Conservation (phyloP, 2,888 invertebrate species). For the Steinernema carpocapsae region DNA sequence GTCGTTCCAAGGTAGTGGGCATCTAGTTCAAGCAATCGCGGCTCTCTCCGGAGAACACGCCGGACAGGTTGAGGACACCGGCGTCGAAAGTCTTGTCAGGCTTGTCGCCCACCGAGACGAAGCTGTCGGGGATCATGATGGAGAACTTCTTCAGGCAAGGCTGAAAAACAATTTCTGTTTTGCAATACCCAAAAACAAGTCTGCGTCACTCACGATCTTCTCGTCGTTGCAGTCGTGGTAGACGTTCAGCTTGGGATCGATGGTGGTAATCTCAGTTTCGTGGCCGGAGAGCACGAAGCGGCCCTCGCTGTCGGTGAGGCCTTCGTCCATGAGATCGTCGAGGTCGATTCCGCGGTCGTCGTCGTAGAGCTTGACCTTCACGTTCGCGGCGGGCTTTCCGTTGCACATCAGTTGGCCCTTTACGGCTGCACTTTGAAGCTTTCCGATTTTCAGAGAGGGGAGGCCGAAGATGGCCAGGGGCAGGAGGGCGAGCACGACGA, state of each 20-base stretch:
- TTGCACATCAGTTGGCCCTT: slow-evolving; percentile 60
- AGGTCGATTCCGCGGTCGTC: slow-evolving; percentile 57
- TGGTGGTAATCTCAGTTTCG: slow-evolving; percentile 49
- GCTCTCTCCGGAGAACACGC: slow-evolving; percentile 59
- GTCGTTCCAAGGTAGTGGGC: too few relatives aligned
- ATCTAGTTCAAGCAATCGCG: slow-evolving; percentile 58
- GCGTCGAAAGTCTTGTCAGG: slow-evolving; percentile 61
- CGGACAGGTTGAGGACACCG: slow-evolving; percentile 60
- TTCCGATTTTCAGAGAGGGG: slow-evolving; percentile 51
- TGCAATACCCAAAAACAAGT: background rate
- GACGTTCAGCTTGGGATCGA: slow-evolving; percentile 51
- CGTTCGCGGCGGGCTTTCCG: slow-evolving; percentile 59
- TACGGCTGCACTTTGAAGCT: slow-evolving; percentile 58
- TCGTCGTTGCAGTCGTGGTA: slow-evolving; percentile 47
- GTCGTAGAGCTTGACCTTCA: slow-evolving; percentile 65
- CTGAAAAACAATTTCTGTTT: slow-evolving; percentile 10
- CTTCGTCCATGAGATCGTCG: slow-evolving; percentile 63
- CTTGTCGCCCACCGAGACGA: slow-evolving; percentile 51
- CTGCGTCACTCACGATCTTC: background rate
- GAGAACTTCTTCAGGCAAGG: slow-evolving; percentile 59
- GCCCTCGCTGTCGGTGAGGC: slow-evolving; percentile 54
- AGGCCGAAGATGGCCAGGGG: slow-evolving; percentile 6
- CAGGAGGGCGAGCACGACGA: slow-evolving; percentile 10
- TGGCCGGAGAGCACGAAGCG: slow-evolving; percentile 53
- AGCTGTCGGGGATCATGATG: slow-evolving; percentile 58